phyloP scores from a whole-genome alignment of 1,140 invertebrate genomes.

The Monochamus saltuarius region DNA sequence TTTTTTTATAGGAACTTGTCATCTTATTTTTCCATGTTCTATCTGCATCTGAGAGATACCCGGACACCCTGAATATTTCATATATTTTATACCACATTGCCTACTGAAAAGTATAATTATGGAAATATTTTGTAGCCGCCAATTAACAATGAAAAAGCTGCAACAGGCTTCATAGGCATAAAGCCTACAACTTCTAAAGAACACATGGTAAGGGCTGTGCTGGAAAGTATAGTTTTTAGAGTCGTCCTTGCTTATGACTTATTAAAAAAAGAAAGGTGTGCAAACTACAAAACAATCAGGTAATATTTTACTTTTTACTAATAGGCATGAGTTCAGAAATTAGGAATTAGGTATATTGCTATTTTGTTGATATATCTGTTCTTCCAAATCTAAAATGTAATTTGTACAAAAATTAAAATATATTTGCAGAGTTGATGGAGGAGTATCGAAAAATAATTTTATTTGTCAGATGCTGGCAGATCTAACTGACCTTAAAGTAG shows the following conservation, averaged over 20 bases:
- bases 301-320: neutral
- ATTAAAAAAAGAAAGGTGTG: constrained; percentile 66
- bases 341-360: neutral
- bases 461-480: constrained; percentile 84
- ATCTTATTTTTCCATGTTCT: too few relatives aligned
- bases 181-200: constrained; percentile 74
- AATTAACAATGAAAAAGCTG: constrained; percentile 80
- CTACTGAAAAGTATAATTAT: neutral
- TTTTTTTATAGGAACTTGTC: too few relatives aligned
- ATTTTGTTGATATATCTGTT: neutral
- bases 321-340: too few relatives aligned
- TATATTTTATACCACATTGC: neutral
- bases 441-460: constrained; percentile 89
- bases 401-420: constrained; percentile 7
- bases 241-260: constrained; percentile 74
- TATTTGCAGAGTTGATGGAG: constrained; percentile 81
- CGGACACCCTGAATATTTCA: too few relatives aligned
- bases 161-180: constrained; percentile 82
- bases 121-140: constrained; percentile 66
- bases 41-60: too few relatives aligned
- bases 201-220: constrained; percentile 78
- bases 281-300: constrained; percentile 40
- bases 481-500: constrained; percentile 70
- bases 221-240: constrained; percentile 87
- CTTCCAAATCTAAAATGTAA: neutral